Conservation (phyloP, 2,113 vertebrate genomes). For the Aegotheles bennettii region DNA sequence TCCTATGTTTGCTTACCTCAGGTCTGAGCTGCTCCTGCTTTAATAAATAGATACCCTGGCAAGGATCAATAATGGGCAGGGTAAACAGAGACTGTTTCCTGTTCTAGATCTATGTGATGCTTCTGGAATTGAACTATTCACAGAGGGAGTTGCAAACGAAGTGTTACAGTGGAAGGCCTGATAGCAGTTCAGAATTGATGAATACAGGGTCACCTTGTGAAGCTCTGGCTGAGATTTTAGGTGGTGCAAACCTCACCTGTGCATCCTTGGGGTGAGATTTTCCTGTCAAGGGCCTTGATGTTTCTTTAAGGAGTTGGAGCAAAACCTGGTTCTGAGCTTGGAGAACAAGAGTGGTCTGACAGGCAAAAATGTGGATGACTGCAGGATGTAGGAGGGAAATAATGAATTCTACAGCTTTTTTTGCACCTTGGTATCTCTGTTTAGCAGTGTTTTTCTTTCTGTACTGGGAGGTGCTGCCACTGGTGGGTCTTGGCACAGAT, state of each 20-base stretch:
- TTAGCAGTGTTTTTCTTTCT: fast-evolving
- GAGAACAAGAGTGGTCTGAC: background rate
- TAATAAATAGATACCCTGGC: background rate
- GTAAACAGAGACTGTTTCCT: background rate
- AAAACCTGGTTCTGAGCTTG: background rate
- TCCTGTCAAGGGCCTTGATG: background rate
- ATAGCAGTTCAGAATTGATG: background rate
- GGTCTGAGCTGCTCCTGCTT: background rate
- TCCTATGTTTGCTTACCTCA: background rate
- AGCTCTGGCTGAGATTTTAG: fast-evolving
- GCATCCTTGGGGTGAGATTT: fast-evolving
- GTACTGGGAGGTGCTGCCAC: background rate
- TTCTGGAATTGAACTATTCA: background rate
- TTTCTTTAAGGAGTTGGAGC: background rate
- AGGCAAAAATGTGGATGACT: background rate
- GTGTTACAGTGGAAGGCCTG: too few species aligned
- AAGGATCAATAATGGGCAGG: background rate
- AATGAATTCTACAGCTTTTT: background rate
- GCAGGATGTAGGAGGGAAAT: too few species aligned
- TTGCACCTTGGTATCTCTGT: background rate
- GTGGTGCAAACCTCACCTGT: fast-evolving
- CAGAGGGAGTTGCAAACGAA: background rate
- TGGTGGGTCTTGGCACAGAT: background rate
- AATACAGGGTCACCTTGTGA: background rate
- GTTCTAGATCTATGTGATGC: background rate